Conservation (phyloP, 2,113 vertebrate species). For the Nannobrachium achirus region DNA sequence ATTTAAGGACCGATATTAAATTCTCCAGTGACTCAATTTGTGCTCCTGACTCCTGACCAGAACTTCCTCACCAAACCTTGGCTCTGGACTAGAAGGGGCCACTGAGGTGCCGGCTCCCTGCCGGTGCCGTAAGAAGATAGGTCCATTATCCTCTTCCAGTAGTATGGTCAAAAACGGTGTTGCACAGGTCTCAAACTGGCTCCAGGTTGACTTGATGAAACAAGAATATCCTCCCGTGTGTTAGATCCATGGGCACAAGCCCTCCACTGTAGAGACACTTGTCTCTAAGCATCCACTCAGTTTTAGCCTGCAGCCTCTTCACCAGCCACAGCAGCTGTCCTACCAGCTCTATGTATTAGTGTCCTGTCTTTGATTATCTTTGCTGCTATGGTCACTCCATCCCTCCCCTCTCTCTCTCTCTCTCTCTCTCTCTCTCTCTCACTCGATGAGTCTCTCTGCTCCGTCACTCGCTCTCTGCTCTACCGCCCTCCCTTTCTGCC, state of each 20-base stretch:
- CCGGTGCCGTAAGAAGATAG: slow-evolving; percentile 9
- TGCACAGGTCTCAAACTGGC: slow-evolving; percentile 21
- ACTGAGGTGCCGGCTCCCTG: neutral
- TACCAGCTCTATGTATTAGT: slow-evolving; percentile 43
- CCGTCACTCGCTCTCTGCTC: slow-evolving; percentile 31
- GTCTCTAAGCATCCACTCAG: slow-evolving; percentile 31
- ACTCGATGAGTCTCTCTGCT: neutral
- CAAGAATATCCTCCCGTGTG: slow-evolving; percentile 23
- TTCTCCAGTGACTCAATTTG: too few species aligned
- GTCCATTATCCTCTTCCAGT: slow-evolving; percentile 15
- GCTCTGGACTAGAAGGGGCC: neutral
- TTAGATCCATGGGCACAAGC: slow-evolving; percentile 33
- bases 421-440: neutral
- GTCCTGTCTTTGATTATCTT: slow-evolving; percentile 53
- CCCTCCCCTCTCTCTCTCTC: slow-evolving; percentile 2
- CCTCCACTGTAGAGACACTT: neutral
- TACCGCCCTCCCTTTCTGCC: slow-evolving; percentile 27
- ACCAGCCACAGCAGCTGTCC: slow-evolving; percentile 59
- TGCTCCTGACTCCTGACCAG: too few species aligned
- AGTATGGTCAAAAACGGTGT: slow-evolving; percentile 2
- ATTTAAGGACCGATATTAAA: too few species aligned
- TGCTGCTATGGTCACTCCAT: slow-evolving; percentile 14
- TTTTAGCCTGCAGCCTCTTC: slow-evolving; percentile 47
- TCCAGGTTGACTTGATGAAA: neutral
- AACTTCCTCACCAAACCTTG: too few species aligned